A percentile compares a stretch with the other conserved stretches of the same genome.
phyloP scores from a whole-genome alignment of 2,113 vertebrate species.

The Chascanopsetta lugubris region DNA sequence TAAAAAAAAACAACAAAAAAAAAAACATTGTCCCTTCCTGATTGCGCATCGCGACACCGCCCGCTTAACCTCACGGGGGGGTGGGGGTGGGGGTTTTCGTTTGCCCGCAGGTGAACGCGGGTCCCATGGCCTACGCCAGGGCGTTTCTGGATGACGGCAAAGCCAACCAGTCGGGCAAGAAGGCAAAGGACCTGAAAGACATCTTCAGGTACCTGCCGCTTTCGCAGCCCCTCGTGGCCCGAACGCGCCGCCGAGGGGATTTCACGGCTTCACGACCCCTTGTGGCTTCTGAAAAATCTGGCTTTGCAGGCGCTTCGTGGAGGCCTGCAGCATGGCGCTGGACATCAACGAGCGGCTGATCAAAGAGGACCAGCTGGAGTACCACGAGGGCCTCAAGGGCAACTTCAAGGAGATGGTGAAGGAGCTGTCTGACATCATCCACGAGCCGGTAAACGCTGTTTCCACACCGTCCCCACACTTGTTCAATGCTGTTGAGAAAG shows the following conservation, averaged over 20 bases:
- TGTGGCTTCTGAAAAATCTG: neutral
- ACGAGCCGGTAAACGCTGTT: slow-evolving; percentile 85
- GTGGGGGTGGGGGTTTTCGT: no score
- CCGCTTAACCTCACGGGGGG: no score
- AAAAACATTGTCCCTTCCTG: neutral
- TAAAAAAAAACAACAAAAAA: neutral
- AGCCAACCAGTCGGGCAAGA: slow-evolving; percentile 87
- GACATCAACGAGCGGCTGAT: slow-evolving; percentile 95
- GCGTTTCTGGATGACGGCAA: slow-evolving; percentile 92
- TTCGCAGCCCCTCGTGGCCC: neutral
- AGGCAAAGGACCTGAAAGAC: slow-evolving; percentile 94
- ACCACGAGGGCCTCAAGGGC: slow-evolving; percentile 93
- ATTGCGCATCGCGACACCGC: neutral
- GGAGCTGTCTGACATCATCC: slow-evolving; percentile 95
- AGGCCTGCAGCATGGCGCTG: slow-evolving; percentile 92
- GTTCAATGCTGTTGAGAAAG: no score
- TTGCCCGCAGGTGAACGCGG: slow-evolving; percentile 90
- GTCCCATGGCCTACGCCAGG: slow-evolving; percentile 96
- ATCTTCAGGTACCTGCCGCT: slow-evolving; percentile 89
- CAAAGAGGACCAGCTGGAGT: slow-evolving; percentile 96
- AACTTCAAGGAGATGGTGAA: slow-evolving; percentile 98
- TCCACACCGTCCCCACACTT: neutral
- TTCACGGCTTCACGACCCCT: neutral
- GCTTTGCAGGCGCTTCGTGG: slow-evolving; percentile 87
- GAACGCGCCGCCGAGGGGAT: neutral